Base-by-base conservation (phyloP, 2,797 vertebrate species). In the Falco biarmicus region DNA sequence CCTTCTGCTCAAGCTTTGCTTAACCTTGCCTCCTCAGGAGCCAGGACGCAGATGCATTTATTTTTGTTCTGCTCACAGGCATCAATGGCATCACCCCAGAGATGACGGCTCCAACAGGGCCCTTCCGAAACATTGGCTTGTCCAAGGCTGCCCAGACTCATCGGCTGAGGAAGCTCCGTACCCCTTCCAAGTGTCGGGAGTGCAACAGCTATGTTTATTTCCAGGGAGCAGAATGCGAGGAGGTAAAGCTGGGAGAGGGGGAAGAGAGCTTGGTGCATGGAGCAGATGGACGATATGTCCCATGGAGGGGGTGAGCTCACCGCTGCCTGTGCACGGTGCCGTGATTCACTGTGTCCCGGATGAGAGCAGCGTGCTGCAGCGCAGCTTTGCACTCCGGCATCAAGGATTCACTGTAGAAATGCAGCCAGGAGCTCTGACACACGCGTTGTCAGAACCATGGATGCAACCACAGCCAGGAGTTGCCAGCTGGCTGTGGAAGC, bases 171-270 rank as follows among this genome's bases (percentile, higher is more conserved):
- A 99, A 99, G 97, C 98, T 99, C 32, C 98, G 99, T 1, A 96
- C 99, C 3, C 99, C 99, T 0, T 97, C 99, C 19, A 99, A 99
- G 86, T 99, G 99, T 69, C 98, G 99, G 7, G 99, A 99, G 84
- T 99, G 99, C 85, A 99, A 99, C 98, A 99, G 99, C 97, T 99
- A 99, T 2, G 99, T 99, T 56, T 99, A 99, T 97, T 99, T 99
- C 98, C 99, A 99, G 96, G 99, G 99, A 3, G 99, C 99, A 0
- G 99, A 99, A 93, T 99, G 99, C 0, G 99, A 99, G 97, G 99
- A 99, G 99, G 99, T 99, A 93, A 18, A 47, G 65, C 5, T 29
- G 87, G 45, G 80, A 43, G 18, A 9, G 32, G 1, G 34, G 37
- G 39, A 26, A 18, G 39, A 6, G 34, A 17, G 12, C 25, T 20